Evolutionary conservation across 2,888 invertebrate species (phyloP).

Genomic region (Griposia aprilina): DNA sequence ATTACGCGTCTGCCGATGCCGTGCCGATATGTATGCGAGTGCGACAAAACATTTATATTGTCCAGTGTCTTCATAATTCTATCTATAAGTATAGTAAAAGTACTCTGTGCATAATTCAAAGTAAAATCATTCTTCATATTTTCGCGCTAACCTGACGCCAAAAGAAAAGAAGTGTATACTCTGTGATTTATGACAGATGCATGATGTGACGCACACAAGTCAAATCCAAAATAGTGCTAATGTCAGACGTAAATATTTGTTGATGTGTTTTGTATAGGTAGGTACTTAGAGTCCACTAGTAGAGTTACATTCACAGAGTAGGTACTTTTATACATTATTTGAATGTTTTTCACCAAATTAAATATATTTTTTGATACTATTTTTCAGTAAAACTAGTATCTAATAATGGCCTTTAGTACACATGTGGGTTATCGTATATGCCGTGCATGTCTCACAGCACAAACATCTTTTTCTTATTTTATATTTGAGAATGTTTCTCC

Average conservation of each 20-base stretch:
- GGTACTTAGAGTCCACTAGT: not conserved
- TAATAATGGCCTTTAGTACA: slow-evolving; percentile 54
- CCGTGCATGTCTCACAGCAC: slow-evolving; percentile 82
- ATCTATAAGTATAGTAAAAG: too few relatives aligned
- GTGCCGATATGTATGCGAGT: too few relatives aligned
- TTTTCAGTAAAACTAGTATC: slow-evolving; percentile 15
- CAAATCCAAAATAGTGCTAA: slow-evolving; percentile 1
- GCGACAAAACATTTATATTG: too few relatives aligned
- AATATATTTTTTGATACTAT: not conserved
- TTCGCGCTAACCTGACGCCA: too few relatives aligned
- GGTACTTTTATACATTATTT: too few relatives aligned
- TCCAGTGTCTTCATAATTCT: too few relatives aligned
- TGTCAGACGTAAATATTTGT: not conserved
- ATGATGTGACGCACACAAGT: not conserved
- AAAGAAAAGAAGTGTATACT: too few relatives aligned
- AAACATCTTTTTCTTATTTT: slow-evolving; percentile 78
- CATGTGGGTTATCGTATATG: slow-evolving; percentile 76
- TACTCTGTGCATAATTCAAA: too few relatives aligned
- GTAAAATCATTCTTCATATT: too few relatives aligned
- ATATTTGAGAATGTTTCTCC: slow-evolving; percentile 81
- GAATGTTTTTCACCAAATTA: not conserved
- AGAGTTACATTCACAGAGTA: not conserved
- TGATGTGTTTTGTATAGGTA: not conserved
- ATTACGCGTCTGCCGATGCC: too few relatives aligned
- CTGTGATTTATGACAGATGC: too few relatives aligned